phyloP scores from a whole-genome alignment of 2,888 invertebrate species.

The Ditylenchus weischeri region DNA sequence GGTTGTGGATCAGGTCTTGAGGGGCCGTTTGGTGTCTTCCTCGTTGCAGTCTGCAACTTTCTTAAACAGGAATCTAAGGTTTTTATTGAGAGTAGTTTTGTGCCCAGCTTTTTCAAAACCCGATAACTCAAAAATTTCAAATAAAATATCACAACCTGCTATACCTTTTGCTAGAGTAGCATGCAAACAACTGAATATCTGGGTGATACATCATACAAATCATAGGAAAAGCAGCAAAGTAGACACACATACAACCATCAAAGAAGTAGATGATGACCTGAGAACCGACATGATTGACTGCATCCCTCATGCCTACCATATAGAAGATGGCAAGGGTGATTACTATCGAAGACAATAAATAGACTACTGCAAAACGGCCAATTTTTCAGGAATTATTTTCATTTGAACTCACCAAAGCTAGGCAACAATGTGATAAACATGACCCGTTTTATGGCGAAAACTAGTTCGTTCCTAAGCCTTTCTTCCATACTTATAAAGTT shows the following conservation, averaged over 20 bases:
- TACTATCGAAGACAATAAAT: slow-evolving; percentile 34
- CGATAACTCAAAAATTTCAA: too few species aligned
- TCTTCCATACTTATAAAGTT: slow-evolving; percentile 34
- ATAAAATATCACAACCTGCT: too few species aligned
- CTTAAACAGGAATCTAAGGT: too few species aligned
- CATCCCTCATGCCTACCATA: slow-evolving; percentile 51
- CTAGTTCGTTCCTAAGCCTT: slow-evolving; percentile 31
- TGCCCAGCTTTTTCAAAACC: too few species aligned
- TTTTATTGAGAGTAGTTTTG: too few species aligned
- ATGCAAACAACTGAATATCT: slow-evolving; percentile 39
- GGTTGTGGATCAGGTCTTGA: too few species aligned
- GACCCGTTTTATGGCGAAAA: slow-evolving; percentile 35
- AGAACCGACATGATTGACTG: slow-evolving; percentile 42
- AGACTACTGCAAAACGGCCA: slow-evolving; percentile 28
- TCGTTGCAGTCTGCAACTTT: too few species aligned
- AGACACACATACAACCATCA: slow-evolving; percentile 47
- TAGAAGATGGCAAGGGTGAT: slow-evolving; percentile 45
- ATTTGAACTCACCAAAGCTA: slow-evolving; percentile 32
- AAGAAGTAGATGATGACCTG: slow-evolving; percentile 47
- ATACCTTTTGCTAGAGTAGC: slow-evolving; percentile 5
- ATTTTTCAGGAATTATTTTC: background rate
- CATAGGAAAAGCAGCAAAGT: slow-evolving; percentile 50
- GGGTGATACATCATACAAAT: slow-evolving; percentile 53
- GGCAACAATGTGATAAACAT: slow-evolving; percentile 38
- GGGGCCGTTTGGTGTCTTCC: too few species aligned